These are phyloP conservation scores for Athene cunicularia DNA, from an alignment of 2,113 vertebrate genomes.

Conservation along the genomic window DNA sequence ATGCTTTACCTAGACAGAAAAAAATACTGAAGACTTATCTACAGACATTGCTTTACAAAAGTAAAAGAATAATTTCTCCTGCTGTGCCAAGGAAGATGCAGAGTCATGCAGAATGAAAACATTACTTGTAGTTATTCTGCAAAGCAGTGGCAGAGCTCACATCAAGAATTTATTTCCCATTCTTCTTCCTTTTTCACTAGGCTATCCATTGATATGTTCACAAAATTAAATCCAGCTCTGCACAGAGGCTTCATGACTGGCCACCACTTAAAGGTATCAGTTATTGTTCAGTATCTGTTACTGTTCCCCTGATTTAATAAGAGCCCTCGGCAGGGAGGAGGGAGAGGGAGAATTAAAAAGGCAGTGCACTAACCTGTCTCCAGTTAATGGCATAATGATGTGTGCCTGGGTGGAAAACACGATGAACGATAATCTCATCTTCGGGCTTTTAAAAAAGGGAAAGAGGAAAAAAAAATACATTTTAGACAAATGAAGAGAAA, in stretches of 20 bases:
- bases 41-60: not conserved
- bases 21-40: not conserved
- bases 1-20: not conserved
- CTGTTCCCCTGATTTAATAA: slow-evolving; percentile 3
- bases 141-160: not conserved
- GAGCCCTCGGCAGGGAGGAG: not conserved
- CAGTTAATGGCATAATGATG: slow-evolving; percentile 87
- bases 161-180: not conserved
- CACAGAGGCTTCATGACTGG: not conserved
- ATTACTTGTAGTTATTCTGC: not conserved
- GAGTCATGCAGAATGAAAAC: not conserved
- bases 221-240: not conserved
- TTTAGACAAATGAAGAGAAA: slow-evolving; percentile 8
- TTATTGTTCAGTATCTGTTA: not conserved
- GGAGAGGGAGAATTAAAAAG: not conserved
- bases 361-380: slow-evolving; percentile 86
- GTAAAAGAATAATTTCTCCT: not conserved
- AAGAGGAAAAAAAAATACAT: not conserved
- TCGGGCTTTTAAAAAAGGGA: slow-evolving; percentile 79
- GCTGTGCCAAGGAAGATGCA: not conserved
- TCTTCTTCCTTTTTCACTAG: not conserved
- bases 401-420: slow-evolving; percentile 88
- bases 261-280: not conserved
- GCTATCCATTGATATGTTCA: not conserved
- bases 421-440: slow-evolving; percentile 92